Evolutionary conservation across 1,140 invertebrate genomes (phyloP), one percentile per base, ranked within the genome.

Genomic region (Halyomorpha halys): DNA sequence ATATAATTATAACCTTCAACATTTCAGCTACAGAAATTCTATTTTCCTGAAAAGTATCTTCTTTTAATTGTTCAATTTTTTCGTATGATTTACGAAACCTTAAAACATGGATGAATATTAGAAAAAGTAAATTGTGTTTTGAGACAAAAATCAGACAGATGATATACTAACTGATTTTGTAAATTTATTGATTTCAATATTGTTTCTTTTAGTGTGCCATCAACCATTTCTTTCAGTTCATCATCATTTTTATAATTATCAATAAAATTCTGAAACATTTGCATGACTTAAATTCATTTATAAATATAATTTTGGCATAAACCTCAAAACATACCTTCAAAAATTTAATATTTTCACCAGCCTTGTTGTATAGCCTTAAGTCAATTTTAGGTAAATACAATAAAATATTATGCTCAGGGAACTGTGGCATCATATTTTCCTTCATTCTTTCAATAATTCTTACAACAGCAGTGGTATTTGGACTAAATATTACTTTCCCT

Each of bases 401-500:
- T 18, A 15, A 5, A 21, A 34, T 39, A 18, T 27, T 4, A 61
- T 34, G 18, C 19, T 19, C 19, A 21, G 14, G 21, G 21, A 64
- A 25, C 21, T 44, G 23, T 21, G 63, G 63, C n/a, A 30, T 18
- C 34, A 65, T 25, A 18, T 15, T 65, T 11, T 47, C 45, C 44
- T 66, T 67, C 3, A 71, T n/a, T 53, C 61, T 60, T 6, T 63
- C 18, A 64, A 71, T 70, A 2, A 71, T 45, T 54, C 65, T 21
- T 15, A 18, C 47, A 15, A 67, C 66, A 15, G 60, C 64, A 47
- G 64, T 49, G 2, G 68, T 69, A 15, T 69, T 56, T 9, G 70
- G 70, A n/a, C 66, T 66, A 47, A 67, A 71, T n/a, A 71, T 39
- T 23, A 71, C 70, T 56, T 70, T 71, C 19, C 70, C 70, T 63